Evolutionary conservation across 2,113 vertebrate species (phyloP).

Genomic region (Syngnathoides biaculeatus): DNA sequence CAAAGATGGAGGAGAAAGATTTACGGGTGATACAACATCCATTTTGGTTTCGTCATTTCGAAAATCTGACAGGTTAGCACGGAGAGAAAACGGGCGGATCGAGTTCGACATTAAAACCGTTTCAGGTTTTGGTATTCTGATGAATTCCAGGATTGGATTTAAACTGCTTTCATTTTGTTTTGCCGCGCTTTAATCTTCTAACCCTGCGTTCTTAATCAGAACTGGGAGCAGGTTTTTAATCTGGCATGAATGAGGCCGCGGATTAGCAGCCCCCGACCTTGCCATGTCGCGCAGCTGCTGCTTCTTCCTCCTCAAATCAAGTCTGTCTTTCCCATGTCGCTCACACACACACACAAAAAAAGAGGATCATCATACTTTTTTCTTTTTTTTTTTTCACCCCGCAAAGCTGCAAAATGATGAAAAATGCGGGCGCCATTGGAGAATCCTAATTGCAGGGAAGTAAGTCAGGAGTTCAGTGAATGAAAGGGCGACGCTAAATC

Average conservation of each 20-base stretch:
- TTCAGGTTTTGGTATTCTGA: conserved; percentile 81
- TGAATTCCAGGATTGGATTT: conserved; percentile 86
- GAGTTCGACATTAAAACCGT: conserved; percentile 79
- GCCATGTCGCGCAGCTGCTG: conserved; percentile 70
- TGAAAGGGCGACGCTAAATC: neutral
- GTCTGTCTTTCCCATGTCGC: conserved; percentile 46
- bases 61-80: neutral
- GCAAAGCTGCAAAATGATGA: conserved; percentile 33
- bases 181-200: conserved; percentile 84
- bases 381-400: no score
- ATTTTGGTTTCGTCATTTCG: neutral
- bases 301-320: conserved; percentile 61
- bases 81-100: conserved; percentile 25
- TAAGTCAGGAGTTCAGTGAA: neutral
- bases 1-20: neutral
- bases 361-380: conserved; percentile 51
- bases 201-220: conserved; percentile 89
- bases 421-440: conserved; percentile 20
- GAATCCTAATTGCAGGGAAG: conserved; percentile 22
- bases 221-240: conserved; percentile 85
- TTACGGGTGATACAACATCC: neutral
- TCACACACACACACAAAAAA: conserved; percentile 13
- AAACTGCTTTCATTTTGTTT: conserved; percentile 90
- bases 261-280: conserved; percentile 79
- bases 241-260: conserved; percentile 73